These are phyloP conservation scores for Eulemur coronatus DNA, from an alignment of 2,797 vertebrate species.

Conservation along the genomic window DNA sequence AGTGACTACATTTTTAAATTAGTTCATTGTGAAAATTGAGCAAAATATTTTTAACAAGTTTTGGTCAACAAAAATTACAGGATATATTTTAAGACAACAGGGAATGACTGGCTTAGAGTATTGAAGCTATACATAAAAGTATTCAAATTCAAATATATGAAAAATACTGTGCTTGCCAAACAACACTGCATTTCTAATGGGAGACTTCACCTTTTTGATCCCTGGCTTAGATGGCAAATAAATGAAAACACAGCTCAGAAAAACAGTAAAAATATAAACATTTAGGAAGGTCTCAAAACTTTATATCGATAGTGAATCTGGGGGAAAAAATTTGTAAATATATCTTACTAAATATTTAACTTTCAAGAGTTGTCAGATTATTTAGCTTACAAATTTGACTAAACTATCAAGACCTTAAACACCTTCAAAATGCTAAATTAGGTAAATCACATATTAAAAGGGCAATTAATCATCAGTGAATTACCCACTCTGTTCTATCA, in stretches of 20 bases:
- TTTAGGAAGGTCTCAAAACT: slow-evolving; percentile 8
- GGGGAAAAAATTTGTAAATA: not conserved
- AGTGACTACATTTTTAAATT: not conserved
- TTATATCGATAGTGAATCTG: not conserved
- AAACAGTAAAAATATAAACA: not conserved
- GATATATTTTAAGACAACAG: not conserved
- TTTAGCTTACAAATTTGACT: slow-evolving; percentile 24
- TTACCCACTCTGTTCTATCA: not conserved
- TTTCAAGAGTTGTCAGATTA: slow-evolving; percentile 2
- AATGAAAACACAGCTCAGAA: not conserved
- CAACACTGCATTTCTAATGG: not conserved
- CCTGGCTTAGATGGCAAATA: not conserved
- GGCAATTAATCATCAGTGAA: slow-evolving; percentile 15
- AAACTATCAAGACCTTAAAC: not conserved
- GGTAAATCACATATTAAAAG: not conserved
- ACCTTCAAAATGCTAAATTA: slow-evolving; percentile 24
- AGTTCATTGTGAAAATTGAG: slow-evolving; percentile 5
- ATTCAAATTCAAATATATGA: slow-evolving; percentile 27
- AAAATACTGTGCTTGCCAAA: slow-evolving; percentile 28
- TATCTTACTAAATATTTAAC: slow-evolving; percentile 10
- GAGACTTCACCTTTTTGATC: not conserved
- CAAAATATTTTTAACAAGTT: slow-evolving; percentile 41
- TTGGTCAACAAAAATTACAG: slow-evolving; percentile 38
- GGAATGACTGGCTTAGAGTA: not conserved
- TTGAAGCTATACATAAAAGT: not conserved